Conservation (phyloP, 2,888 invertebrate species). For the Leistus spinibarbis region DNA sequence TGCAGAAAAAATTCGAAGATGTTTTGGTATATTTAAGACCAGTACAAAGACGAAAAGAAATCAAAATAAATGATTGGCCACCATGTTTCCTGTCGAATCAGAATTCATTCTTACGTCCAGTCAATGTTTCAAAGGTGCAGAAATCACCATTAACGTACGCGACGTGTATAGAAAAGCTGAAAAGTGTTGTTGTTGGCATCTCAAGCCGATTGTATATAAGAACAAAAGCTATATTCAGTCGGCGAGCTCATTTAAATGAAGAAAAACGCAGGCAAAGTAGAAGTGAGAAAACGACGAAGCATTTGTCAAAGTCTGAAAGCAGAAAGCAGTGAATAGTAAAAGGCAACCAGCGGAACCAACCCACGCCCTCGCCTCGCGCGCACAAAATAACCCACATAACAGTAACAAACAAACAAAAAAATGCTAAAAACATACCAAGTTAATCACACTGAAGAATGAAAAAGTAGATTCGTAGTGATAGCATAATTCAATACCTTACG, state of each 20-base stretch:
- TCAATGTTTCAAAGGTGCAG: background rate
- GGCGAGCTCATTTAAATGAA: slow-evolving; percentile 33
- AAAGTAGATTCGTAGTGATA: background rate
- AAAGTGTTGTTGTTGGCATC: slow-evolving; percentile 22
- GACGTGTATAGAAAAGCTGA: background rate
- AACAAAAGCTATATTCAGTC: slow-evolving; percentile 35
- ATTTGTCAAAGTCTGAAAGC: slow-evolving; percentile 31
- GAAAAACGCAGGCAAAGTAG: slow-evolving; percentile 30
- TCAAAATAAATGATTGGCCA: no score
- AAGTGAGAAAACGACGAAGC: slow-evolving; percentile 32
- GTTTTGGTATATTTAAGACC: no score
- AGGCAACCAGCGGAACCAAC: background rate
- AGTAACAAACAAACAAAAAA: background rate
- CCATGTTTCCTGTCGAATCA: no score
- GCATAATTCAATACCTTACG: background rate
- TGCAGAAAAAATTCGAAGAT: no score
- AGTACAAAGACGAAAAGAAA: no score
- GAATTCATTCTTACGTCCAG: no score
- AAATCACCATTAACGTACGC: background rate
- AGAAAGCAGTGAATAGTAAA: background rate
- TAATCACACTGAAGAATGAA: background rate
- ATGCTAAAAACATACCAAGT: background rate
- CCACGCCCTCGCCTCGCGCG: background rate
- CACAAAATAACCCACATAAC: background rate
- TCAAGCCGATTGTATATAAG: slow-evolving; percentile 15